Base-by-base conservation (phyloP, 2,797 vertebrate species). In the Malurus leucopterus region DNA sequence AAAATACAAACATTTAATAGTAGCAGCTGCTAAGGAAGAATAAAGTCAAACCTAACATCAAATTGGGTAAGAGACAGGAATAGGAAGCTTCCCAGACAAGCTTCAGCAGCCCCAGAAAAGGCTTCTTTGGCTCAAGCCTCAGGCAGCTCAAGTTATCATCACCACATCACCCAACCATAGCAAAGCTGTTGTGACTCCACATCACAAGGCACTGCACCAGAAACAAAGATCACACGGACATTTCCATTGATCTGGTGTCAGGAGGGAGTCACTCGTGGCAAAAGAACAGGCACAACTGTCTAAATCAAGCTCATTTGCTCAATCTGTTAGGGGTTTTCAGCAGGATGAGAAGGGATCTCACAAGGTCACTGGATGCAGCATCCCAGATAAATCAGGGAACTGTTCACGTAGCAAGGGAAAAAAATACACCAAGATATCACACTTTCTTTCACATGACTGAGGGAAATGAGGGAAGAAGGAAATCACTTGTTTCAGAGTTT, bases 1-100 rank as follows among this genome's bases (percentile, higher is more conserved):
- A 94, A 91, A 95, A 95, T 95, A 94, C 93, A 94, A 95, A 95
- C 76, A 94, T 95, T 94, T 92, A 95, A 95, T 92, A 93, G 79
- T 72, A 95, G 91, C 51, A 87, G 86, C 88, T 91, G 88, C 95
- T 92, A 80, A 72, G 58, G 83, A 83, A 83, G 79, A 93, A 90
- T 90, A 87, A 92, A 91, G 63, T 84, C 53, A 93, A 85, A 65
- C 89, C 92, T 92, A 89, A 74, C 1, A 2, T 84, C 70, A 86
- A 81, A 81, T 1, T 49, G 64, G 72, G 76, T 59, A 78, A 83
- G 38, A 68, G 72, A 86, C 6, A 80, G 84, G 89, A 91, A 67
- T 20, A 89, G 0, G 70, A 87, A 87, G 91, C 67, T 70, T 94
- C 44, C 24, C 73, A 76, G 55, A 62, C 43, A 91, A 93, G 79